Base-by-base conservation (phyloP, 2,113 vertebrate species). In the Burhinus bistriatus region DNA sequence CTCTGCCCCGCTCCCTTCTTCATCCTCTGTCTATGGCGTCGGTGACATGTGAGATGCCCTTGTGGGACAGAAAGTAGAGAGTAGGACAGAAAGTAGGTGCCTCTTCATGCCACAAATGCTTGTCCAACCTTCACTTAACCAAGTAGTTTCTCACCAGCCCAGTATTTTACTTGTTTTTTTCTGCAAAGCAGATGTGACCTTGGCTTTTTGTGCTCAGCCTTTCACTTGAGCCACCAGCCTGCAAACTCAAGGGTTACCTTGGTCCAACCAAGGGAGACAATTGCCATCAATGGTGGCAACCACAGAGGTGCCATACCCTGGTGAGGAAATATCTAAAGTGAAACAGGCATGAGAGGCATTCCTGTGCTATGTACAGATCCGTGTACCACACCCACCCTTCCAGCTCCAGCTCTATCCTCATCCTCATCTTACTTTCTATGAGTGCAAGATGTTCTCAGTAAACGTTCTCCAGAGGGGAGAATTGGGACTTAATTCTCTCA, bases 131-230 rank as follows among this genome's bases (percentile, higher is more conserved):
- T 84, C n/a, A 65, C 45, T 61, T 55, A 23, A 83, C 54, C 12
- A 4, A 2, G 0, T 13, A 27, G 23, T 30, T 86, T 65, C 69
- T 81, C 55, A 36, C 23, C 18, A 61, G 29, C 20, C 51, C 51
- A 2, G 2, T 22, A 52, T 61, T 61, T 73, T 1, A 8, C 6
- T 51, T 42, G 26, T 0, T 42, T 80, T 75, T 40, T 1, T n/a
- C 54, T 34, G 12, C 32, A 80, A 10, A 59, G 4, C 42, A 36
- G 6, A 6, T 15, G 3, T 0, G 0, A 11, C 6, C 0, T 11
- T 54, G 27, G 11, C 16, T 82, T 30, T 79, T 51, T 29, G 44
- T 64, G 29, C 78, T 82, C 54, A 64, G 44, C 26, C 40, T 72
- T 78, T 78, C 44, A 52, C 34, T 32, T 64, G 11, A 88, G 44